phyloP scores from a whole-genome alignment of 1,140 invertebrate species.

The Macrocentrus cingulum region DNA sequence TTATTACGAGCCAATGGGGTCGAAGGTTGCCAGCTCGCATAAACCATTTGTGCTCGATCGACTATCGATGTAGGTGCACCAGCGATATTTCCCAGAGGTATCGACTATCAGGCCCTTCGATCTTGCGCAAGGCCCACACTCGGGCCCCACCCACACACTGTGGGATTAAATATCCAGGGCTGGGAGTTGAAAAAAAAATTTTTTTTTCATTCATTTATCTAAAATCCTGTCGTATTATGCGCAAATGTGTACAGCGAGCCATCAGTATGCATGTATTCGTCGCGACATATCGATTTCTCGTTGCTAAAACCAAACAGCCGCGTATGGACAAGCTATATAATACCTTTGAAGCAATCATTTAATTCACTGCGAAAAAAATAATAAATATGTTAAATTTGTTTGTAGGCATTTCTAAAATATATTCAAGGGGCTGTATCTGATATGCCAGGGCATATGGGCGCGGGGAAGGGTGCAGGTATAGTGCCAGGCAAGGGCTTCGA shows the following conservation, averaged over 20 bases:
- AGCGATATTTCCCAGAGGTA: slow-evolving; percentile 30
- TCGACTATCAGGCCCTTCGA: slow-evolving; percentile 18
- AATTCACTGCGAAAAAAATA: too few species aligned
- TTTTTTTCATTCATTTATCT: background rate
- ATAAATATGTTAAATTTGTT: too few species aligned
- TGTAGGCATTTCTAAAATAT: too few species aligned
- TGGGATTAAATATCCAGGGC: slow-evolving; percentile 21
- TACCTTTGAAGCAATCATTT: too few species aligned
- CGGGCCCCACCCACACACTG: slow-evolving; percentile 22
- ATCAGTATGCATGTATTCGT: slow-evolving; percentile 27
- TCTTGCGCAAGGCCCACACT: slow-evolving; percentile 11
- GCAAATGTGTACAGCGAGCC: background rate
- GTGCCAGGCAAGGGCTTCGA: too few species aligned
- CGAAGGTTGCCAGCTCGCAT: slow-evolving; percentile 29
- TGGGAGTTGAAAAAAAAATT: background rate
- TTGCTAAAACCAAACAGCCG: slow-evolving; percentile 11
- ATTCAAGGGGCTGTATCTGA: too few species aligned
- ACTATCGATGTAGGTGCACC: slow-evolving; percentile 28
- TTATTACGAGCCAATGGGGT: slow-evolving; percentile 25
- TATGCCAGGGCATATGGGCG: too few species aligned
- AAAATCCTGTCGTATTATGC: background rate
- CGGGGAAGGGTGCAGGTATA: too few species aligned
- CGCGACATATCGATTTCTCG: slow-evolving; percentile 26
- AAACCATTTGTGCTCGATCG: slow-evolving; percentile 31
- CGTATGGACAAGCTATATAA: too few species aligned